Conservation (phyloP, 2,797 vertebrate genomes). For the Pangasius macronema region DNA sequence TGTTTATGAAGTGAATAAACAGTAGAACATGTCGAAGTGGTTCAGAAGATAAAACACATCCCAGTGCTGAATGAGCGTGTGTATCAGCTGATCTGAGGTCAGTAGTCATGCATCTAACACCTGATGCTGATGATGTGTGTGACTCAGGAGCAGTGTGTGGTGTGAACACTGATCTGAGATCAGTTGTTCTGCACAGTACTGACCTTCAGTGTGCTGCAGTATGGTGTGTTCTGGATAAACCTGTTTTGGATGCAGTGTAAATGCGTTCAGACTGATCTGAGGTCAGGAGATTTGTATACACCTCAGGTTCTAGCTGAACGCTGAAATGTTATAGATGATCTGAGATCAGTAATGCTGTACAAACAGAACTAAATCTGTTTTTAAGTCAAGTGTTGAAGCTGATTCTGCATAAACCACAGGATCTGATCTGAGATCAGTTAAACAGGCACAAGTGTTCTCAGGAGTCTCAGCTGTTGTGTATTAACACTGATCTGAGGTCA, state of each 20-base stretch:
- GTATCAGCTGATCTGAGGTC: neutral
- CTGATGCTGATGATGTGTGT: neutral
- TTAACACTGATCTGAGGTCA: neutral
- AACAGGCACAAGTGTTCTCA: neutral
- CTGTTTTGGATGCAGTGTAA: neutral
- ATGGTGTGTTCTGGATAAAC: neutral
- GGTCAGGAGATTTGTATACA: neutral
- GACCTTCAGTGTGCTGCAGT: neutral
- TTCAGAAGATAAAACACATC: neutral
- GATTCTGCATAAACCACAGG: neutral
- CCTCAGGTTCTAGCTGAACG: neutral
- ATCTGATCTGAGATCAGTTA: slow-evolving; percentile 11
- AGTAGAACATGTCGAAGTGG: neutral
- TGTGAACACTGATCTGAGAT: neutral
- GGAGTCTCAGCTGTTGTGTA: neutral
- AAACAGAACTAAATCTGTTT: neutral
- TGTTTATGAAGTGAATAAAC: neutral
- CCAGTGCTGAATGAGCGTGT: neutral
- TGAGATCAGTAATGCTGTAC: neutral
- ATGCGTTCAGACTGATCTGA: neutral
- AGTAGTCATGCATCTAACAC: neutral
- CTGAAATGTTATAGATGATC: neutral
- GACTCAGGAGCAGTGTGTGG: neutral
- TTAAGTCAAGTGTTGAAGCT: neutral
- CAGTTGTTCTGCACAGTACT: neutral